Percentiles rank a stretch among this genome's conserved stretches.
Evolutionary conservation across 2,113 vertebrate species (phyloP).

Genomic region (Myiozetetes cayanensis): DNA sequence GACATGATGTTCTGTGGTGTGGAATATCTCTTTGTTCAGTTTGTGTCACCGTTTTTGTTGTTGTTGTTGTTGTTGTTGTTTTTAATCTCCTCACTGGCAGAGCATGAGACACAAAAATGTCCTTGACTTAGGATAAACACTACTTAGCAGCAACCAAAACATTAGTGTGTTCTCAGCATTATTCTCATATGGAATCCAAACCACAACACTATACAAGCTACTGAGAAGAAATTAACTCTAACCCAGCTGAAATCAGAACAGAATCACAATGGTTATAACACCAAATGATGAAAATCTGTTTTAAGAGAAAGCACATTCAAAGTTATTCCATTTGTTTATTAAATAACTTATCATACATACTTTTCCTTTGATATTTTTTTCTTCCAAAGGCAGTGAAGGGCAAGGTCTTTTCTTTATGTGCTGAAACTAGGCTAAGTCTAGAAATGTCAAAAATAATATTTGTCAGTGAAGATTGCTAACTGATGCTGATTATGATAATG

Average conservation of each 20-base stretch:
- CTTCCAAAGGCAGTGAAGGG: not conserved
- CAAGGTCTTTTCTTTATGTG: conserved; percentile 16
- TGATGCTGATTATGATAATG: conserved; percentile 50
- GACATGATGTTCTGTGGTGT: not conserved
- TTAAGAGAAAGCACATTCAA: not conserved
- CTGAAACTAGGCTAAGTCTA: conserved; percentile 23
- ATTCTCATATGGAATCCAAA: not conserved
- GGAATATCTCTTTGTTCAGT: not conserved
- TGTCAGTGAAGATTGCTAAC: conserved; percentile 28
- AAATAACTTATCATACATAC: not conserved
- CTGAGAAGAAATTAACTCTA: not conserved
- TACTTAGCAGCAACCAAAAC: not conserved
- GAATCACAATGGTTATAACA: not conserved
- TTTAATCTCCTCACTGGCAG: not conserved
- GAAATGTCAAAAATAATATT: conserved; percentile 61
- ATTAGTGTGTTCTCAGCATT: not conserved
- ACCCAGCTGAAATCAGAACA: not conserved
- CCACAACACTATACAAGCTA: not conserved
- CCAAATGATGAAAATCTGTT: not conserved
- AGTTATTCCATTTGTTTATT: conserved; percentile 1
- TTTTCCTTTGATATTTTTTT: not conserved
- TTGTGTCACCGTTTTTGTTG: not conserved
- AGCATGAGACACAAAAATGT: not conserved
- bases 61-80: not conserved
- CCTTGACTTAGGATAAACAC: not conserved